A percentile compares a stretch with the other conserved stretches of the same genome.
Evolutionary conservation across 2,797 vertebrate species (phyloP).

Genomic region (Florisuga fusca): DNA sequence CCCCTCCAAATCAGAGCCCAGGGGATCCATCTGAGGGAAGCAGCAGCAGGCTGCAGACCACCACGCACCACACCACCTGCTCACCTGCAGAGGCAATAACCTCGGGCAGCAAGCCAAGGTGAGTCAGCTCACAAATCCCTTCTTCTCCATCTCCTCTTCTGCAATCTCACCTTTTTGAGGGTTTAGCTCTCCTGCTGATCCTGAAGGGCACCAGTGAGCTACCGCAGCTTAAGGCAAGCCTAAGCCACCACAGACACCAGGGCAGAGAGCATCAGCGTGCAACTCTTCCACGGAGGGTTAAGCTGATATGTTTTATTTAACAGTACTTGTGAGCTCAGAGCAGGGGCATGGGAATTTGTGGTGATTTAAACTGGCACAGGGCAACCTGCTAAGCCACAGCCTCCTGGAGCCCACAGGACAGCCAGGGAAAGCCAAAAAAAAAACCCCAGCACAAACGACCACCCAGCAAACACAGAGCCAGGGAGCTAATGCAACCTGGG

Average conservation of each 20-base stretch:
- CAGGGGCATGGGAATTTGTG: slow-evolving; percentile 6
- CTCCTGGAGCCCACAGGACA: neutral
- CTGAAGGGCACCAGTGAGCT: neutral
- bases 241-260: neutral
- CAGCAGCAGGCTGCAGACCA: neutral
- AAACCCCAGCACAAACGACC: neutral
- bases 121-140: neutral
- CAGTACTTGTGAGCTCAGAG: slow-evolving; percentile 23
- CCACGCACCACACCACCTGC: rapidly evolving
- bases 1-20: neutral
- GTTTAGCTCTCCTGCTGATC: neutral
- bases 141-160: neutral
- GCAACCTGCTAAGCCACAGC: slow-evolving; percentile 7
- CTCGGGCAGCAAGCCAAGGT: neutral
- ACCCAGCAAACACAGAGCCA: neutral
- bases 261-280: neutral
- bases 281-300: neutral
- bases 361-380: neutral
- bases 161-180: neutral
- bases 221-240: neutral
- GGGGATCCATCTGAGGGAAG: neutral
- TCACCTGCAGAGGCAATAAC: neutral
- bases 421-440: neutral
- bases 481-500: rapidly evolving
- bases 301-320: slow-evolving; percentile 46